Evolutionary conservation across 1,140 invertebrate genomes (phyloP).

Genomic region (Alviniconcha marisindica): DNA sequence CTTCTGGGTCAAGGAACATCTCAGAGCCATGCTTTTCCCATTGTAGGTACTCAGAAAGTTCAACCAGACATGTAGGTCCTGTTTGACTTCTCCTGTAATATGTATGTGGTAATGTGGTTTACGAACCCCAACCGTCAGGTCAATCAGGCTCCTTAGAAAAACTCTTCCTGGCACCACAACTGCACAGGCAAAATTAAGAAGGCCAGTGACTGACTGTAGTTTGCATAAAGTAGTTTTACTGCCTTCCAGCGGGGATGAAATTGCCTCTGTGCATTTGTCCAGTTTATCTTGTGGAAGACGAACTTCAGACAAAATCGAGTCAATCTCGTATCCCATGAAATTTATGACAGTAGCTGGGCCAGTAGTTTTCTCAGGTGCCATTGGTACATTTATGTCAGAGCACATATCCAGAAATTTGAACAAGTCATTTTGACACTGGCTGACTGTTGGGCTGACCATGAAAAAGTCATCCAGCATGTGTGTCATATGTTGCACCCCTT

Average conservation of each 20-base stretch:
- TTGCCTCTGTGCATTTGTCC: conserved; percentile 22
- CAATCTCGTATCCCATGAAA: conserved; percentile 46
- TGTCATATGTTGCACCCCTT: neutral
- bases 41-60: conserved; percentile 43
- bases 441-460: conserved; percentile 28
- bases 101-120: conserved; percentile 40
- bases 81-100: conserved; percentile 31
- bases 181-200: conserved; percentile 42
- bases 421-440: conserved; percentile 30
- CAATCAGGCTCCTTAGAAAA: conserved; percentile 40
- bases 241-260: neutral
- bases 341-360: conserved; percentile 34
- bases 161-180: conserved; percentile 36
- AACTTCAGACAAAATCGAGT: conserved; percentile 32
- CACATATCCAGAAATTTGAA: conserved; percentile 17
- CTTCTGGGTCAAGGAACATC: no score
- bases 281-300: conserved; percentile 41
- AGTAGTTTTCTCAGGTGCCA: conserved; percentile 45
- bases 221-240: conserved; percentile 31
- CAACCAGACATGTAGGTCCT: conserved; percentile 41
- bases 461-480: conserved; percentile 56
- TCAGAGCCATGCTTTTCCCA: conserved; percentile 40
- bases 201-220: conserved; percentile 44
- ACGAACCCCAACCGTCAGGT: conserved; percentile 36
- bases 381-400: conserved; percentile 30